Evolutionary conservation across 2,113 vertebrate species (phyloP), one percentile per base, ranked within the genome.

Genomic region (Shinisaurus crocodilurus): DNA sequence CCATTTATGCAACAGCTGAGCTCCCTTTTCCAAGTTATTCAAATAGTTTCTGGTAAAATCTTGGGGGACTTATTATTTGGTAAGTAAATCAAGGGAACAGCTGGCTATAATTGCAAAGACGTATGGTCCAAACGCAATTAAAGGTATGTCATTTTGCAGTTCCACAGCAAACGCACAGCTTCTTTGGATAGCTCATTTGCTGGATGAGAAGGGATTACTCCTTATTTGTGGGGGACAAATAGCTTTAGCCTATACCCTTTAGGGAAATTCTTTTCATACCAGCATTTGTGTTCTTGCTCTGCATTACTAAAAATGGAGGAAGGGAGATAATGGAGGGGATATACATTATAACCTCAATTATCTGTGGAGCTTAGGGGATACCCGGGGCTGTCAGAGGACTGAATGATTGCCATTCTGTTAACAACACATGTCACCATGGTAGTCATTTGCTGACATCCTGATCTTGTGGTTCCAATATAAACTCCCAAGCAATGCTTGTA

Each of bases 51-150:
- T 89, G 45, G 48, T 82, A 82, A 89, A 82, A 43, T 74, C 79
- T 89, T 81, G 67, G 50, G 88, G 67, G 67, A 89, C 67, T 89
- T 89, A 82, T 82, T 57, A 89, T 89, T 89, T 82, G 7, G 25
- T 89, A 48, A 74, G 88, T 89, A 82, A 89, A 89, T 74, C 82
- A 48, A 88, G 67, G 67, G 65, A 82, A 89, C 87, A 89, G 77
- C 63, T 82, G 88, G 67, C 80, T 72, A 82, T 89, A 89, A 89
- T 34, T 89, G 67, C 79, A 74, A 72, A 82, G 79, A 70, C 50
- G 65, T 72, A 82, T 82, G 67, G 27, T 82, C 79, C 67, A 72
- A 54, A 4, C 6, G 88, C 37, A 57, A 87, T 87, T 45, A 86
- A 74, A 86, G 45, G 67, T 74, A 74, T 74, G 89, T 91, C 74